Evolutionary conservation across 1,140 invertebrate species (phyloP), one percentile per base, ranked within the genome.

Genomic region (Psix sp.): DNA sequence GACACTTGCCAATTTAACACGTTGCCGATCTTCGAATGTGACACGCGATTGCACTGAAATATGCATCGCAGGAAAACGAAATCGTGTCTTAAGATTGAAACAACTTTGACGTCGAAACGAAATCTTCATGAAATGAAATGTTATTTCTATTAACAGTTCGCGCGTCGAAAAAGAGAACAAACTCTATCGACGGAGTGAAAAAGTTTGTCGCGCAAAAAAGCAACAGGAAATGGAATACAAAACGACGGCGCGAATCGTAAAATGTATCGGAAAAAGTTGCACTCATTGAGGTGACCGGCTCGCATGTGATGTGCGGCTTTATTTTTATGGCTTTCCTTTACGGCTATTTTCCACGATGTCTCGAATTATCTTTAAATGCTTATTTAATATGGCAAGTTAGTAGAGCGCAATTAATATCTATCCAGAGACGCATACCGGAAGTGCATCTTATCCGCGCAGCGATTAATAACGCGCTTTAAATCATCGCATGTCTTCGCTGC

Each of bases 401-500:
- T 74, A 67, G 62, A 74, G 71, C 63, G 71, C 71, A 74, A 62
- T 74, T 67, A 66, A 74, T 67, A 74, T 73, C 70, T 73, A 73
- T 74, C 62, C 62, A 38, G 33, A 65, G 45, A 57, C 57, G 60
- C 60, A 54, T 56, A 68, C 65, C 70, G 74, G 74, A 78, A 76
- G 74, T 68, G 15, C 9, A 24, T 74, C 70, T 73, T 78, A 78
- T 76, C 71, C 63, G 38, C 26, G 39, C 51, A 67, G 62, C 68
- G 74, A 79, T 74, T 70, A 68, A 66, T 65, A 13, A 65, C 45
- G 57, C 62, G 52, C 38, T 78, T 78, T 76, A 71, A 51, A 70
- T 67, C 51, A 70, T 75, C 72, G 43, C 48, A 35, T 54, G 60
- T 49, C 48, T 48, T 60, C 38, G 33, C 14, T 39, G 21, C 31